Base-by-base conservation (phyloP, 1,140 invertebrate genomes). In the Sitodiplosis mosellana region DNA sequence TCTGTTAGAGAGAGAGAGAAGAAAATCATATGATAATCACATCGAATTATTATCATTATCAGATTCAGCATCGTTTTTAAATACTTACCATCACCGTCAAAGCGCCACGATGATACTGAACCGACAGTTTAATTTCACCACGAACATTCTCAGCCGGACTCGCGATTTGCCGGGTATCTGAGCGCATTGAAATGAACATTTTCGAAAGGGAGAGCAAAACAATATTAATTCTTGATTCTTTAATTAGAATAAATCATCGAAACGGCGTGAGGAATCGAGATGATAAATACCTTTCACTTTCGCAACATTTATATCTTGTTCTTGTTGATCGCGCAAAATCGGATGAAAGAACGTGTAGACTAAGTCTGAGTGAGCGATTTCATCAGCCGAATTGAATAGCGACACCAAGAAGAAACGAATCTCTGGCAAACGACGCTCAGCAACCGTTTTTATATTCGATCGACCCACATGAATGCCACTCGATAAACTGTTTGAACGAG, bases 291-390 rank as follows among this genome's bases (percentile, higher is more conserved):
- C 68, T 55, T 55, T 69, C n/a, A 69, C 56, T 59, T 70, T 70
- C 8, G 57, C 57, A 51, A 67, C 60, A 49, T 65, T 59, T 49
- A 64, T 49, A 22, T 70, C 82, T 33, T 80, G 76, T 59, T 87
- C 87, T 66, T 93, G 81, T 64, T 87, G 84, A 60, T 88, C 94
- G 53, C 92, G 68, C 43, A 96, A 65, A 51, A 98, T 64, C 10
- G 92, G 90, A 73, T 98, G 94, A 64, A 97, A 96, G 69, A 98
- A 97, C 1, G 93, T 97, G 62, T 97, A 97, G 7, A 97, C 89
- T 33, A 98, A 70, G 67, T 94, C 87, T 33, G 88, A 94, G 71
- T 97, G 88, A 1, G 86, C 80, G 55, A 98, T 91, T 72, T 97
- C 93, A 55, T 88, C 80, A 11, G 88, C 81, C 59, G 91, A 78